A percentile compares a stretch with the other conserved stretches of the same genome.
phyloP scores from a whole-genome alignment of 2,797 vertebrate species.

The Micrastur ruficollis region DNA sequence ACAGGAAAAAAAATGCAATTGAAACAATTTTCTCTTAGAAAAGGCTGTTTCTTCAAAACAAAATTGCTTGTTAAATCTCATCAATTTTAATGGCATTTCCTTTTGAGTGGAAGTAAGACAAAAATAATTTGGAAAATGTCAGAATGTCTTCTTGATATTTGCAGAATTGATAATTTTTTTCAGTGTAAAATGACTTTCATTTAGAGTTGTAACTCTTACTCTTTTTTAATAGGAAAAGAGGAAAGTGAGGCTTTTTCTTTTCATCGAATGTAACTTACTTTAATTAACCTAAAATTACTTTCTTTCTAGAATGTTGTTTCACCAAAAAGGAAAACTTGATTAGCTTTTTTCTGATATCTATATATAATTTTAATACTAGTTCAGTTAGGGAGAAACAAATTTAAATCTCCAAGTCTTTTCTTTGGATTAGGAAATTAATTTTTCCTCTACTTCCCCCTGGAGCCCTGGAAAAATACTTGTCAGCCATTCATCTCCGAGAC shows the following conservation, averaged over 20 bases:
- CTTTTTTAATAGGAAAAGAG: not conserved
- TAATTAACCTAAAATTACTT: conserved; percentile 6
- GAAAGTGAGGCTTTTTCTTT: not conserved
- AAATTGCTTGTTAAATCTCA: conserved; percentile 18
- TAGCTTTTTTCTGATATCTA: not conserved
- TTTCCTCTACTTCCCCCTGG: not conserved
- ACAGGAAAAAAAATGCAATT: not conserved
- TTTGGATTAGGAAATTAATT: conserved; percentile 33
- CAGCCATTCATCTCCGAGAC: not conserved
- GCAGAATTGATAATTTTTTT: not conserved
- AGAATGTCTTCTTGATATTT: not conserved
- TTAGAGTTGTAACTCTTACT: not conserved
- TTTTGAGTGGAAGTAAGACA: not conserved
- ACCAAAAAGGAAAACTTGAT: not conserved
- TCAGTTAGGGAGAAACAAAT: not conserved
- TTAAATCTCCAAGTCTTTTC: not conserved
- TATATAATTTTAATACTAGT: not conserved
- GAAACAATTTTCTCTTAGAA: conserved; percentile 28
- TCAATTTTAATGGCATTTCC: conserved; percentile 21
- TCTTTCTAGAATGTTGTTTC: not conserved
- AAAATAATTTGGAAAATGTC: conserved; percentile 34
- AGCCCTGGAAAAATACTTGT: conserved; percentile 5
- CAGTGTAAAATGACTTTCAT: not conserved
- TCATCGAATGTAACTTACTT: not conserved
- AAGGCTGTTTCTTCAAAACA: conserved; percentile 24